Base-by-base conservation (phyloP, 2,797 vertebrate species). In the Cygnus olor region DNA sequence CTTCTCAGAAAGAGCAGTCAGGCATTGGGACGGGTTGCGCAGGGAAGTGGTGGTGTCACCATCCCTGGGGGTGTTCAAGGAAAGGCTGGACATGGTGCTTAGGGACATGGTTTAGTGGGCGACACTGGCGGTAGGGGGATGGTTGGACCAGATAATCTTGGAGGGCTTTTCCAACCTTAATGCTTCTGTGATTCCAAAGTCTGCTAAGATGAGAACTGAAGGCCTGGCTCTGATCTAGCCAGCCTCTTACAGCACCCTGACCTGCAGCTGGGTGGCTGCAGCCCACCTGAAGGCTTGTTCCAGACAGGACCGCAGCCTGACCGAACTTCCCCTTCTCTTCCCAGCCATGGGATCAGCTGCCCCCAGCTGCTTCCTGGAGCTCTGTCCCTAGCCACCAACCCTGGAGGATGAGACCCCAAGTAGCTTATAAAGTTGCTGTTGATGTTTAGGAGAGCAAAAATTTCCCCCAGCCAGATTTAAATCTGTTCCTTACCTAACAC, bases 311-410 rank as follows among this genome's bases (percentile, higher is more conserved):
- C 56, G 44, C 22, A 81, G n/a, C 18, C 54, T 44, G 4, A 28
- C 3, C 2, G 1, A 80, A 44, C 38, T 73, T 3, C 17, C 21
- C 28, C 25, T 34, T 54, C 17, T 28, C 51, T 28, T 51, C 60
- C 53, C 58, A 56, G 42, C 32, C 38, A 20, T 18, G 5, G 53
- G 25, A 88, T 17, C 40, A 30, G 45, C 51, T 13, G 32, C 25
- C 25, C 30, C 34, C 56, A 80, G n/a, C 38, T 12, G 38, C 15
- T 65, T 4, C 42, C 10, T 21, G 10, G 40, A 77, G 30, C 21
- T 66, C 18, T 86, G 27, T 47, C 58, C 54, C 28, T 40, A 34
- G 18, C 38, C 4, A 0, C 2, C 0, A 0, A 20, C 18, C 49
- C 61, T 10, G 6, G 54, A 13, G 30, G 19, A 4, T 11, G 28